A percentile compares a stretch with the other conserved stretches of the same genome.
phyloP scores from a whole-genome alignment of 2,797 vertebrate genomes.

The Ibycter americanus region DNA sequence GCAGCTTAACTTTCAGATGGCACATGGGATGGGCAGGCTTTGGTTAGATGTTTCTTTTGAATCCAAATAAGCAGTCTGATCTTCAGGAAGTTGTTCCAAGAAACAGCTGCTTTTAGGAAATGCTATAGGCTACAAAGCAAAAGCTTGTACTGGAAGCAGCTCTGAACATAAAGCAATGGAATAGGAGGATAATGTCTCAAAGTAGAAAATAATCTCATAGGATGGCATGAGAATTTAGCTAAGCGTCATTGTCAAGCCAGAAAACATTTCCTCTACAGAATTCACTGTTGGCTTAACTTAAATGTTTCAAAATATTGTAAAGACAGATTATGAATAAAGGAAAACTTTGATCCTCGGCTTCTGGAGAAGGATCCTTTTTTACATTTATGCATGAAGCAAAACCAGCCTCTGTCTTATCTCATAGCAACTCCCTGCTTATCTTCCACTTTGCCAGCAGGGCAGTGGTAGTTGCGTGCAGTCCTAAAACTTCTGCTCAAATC shows the following conservation, averaged over 20 bases:
- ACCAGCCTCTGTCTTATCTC: not conserved
- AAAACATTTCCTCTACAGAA: not conserved
- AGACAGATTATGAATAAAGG: not conserved
- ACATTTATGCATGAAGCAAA: not conserved
- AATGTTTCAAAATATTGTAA: not conserved
- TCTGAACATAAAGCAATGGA: not conserved
- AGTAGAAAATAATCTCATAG: not conserved
- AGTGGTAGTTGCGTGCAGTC: fast-evolving
- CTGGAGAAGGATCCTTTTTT: not conserved
- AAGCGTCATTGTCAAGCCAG: not conserved
- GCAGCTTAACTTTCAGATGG: not conserved
- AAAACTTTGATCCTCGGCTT: not conserved
- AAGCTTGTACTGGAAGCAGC: not conserved
- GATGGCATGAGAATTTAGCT: not conserved
- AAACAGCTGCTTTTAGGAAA: not conserved
- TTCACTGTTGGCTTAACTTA: not conserved
- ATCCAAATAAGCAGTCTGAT: not conserved
- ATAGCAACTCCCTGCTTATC: not conserved
- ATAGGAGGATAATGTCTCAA: not conserved
- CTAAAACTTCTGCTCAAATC: not conserved
- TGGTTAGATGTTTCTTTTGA: not conserved
- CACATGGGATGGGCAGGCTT: not conserved
- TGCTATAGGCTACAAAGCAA: not conserved
- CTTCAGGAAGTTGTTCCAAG: not conserved
- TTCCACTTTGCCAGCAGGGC: not conserved